Conservation (phyloP, 2,113 vertebrate species). For the Mastomys coucha region DNA sequence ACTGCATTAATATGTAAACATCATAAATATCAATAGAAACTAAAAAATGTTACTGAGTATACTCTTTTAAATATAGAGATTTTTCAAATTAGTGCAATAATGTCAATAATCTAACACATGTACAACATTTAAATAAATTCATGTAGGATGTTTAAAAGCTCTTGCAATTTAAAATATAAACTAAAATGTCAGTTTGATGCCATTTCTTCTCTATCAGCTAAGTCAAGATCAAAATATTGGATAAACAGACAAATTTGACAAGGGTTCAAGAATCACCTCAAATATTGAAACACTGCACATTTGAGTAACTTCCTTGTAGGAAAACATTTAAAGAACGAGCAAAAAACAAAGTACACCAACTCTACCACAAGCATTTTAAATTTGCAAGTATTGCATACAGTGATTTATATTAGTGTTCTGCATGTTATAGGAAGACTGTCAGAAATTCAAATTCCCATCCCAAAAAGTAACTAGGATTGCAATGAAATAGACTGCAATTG, state of each 20-base stretch:
- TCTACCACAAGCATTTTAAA: background rate
- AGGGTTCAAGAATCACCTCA: rapidly evolving
- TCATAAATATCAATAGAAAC: too few relatives aligned
- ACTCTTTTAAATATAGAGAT: background rate
- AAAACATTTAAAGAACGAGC: background rate
- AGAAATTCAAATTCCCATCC: background rate
- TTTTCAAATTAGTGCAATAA: background rate
- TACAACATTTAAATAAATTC: background rate
- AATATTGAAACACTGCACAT: background rate
- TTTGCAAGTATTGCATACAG: background rate
- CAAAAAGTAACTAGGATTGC: background rate
- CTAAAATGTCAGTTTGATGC: background rate
- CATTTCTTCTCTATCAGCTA: background rate
- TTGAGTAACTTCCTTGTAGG: background rate
- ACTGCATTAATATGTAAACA: background rate
- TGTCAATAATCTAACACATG: background rate
- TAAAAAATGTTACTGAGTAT: background rate
- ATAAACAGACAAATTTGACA: background rate
- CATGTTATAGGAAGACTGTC: background rate
- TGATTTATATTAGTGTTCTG: background rate
- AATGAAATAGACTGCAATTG: background rate
- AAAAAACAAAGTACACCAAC: background rate
- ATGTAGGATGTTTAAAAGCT: background rate
- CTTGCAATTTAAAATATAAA: background rate
- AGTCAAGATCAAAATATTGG: background rate